phyloP scores from a whole-genome alignment of 2,113 vertebrate species.

The Notothenia rossii region DNA sequence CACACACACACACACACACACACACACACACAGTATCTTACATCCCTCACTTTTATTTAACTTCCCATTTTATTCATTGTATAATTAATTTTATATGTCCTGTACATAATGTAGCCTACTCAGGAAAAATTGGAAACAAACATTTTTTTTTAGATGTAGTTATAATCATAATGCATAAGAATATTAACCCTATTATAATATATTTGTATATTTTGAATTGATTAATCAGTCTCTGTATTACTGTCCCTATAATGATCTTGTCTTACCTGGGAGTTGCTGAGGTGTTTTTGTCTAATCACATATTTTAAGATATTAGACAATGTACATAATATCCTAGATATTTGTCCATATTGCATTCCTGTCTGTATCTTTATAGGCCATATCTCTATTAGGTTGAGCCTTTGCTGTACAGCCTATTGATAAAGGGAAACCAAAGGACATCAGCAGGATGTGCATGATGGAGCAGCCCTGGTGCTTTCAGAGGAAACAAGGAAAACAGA shows the following conservation, averaged over 20 bases:
- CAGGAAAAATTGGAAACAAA: not conserved
- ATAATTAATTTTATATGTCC: too few species aligned
- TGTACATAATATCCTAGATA: too few species aligned
- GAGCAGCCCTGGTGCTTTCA: too few species aligned
- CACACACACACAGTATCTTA: not conserved
- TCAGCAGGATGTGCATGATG: too few species aligned
- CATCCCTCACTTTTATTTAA: not conserved
- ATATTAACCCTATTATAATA: not conserved
- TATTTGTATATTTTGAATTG: not conserved
- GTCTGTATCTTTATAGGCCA: not conserved
- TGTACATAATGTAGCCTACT: not conserved
- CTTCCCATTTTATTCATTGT: too few species aligned
- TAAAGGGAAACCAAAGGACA: too few species aligned
- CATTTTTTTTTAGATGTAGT: not conserved
- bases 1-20: not conserved
- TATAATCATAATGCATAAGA: not conserved
- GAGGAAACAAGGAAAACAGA: too few species aligned
- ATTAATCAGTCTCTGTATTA: not conserved
- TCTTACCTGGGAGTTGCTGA: not conserved
- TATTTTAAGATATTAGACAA: too few species aligned
- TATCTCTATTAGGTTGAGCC: too few species aligned
- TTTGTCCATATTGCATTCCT: too few species aligned
- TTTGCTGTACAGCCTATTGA: too few species aligned
- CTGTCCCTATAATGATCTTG: conserved; percentile 9
- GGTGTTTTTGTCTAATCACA: not conserved